Percentiles rank a stretch among this genome's conserved stretches.
Evolutionary conservation across 2,113 vertebrate species (phyloP).

Genomic region (Indicator indicator): DNA sequence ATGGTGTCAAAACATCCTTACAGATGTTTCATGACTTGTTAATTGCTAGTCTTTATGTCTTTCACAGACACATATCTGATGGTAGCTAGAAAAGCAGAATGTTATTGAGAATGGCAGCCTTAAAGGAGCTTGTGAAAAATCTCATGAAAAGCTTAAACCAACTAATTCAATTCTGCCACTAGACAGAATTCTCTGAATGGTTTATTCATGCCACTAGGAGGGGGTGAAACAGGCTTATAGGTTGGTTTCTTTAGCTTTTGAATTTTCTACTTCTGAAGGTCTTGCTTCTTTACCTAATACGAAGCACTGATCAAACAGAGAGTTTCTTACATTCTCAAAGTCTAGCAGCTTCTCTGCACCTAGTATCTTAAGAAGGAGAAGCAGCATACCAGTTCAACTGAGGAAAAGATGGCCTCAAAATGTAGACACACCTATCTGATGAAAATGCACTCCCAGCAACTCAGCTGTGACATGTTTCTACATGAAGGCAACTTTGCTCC

Average conservation of each 20-base stretch:
- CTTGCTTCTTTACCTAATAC: constrained; percentile 34
- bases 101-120: not conserved
- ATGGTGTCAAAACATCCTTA: not conserved
- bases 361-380: not conserved
- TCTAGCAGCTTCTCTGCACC: not conserved
- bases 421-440: not conserved
- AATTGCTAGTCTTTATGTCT: not conserved
- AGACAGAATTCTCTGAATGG: constrained; percentile 25
- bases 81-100: not conserved
- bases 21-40: not conserved
- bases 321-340: not conserved
- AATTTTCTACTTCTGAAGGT: constrained; percentile 20
- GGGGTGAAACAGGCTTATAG: not conserved
- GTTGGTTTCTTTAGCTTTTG: no score
- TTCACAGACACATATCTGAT: not conserved
- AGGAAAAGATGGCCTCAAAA: not conserved
- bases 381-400: not conserved
- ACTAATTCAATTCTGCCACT: constrained; percentile 22
- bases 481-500: no score
- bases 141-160: constrained; percentile 33
- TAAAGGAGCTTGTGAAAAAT: constrained; percentile 2
- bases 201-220: constrained; percentile 20
- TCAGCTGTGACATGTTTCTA: not conserved
- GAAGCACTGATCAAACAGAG: constrained; percentile 46
- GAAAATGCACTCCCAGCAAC: not conserved